Evolutionary conservation across 2,797 vertebrate genomes (phyloP), one percentile per base, ranked within the genome.

Genomic region (Syngnathus acus): DNA sequence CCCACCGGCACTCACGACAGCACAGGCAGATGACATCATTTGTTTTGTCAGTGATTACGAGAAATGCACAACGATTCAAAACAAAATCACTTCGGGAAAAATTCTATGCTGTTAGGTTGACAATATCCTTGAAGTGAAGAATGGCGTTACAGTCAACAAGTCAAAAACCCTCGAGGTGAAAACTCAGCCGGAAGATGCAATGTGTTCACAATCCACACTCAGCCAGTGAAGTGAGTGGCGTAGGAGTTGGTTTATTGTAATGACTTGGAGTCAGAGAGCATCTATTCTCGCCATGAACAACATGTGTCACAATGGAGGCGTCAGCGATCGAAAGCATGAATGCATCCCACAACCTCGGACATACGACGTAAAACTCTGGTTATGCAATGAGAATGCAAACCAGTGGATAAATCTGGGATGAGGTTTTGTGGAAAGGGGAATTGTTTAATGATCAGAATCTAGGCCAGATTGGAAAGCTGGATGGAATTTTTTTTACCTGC

Each of bases 261-360:
- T 72, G 45, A 47, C 4, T 13, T 72, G 72, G 70, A 80, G 67
- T 77, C 84, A 80, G 77, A 82, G 77, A 76, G 86, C 82, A 84
- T 83, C 84, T 89, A 87, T 90, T 90, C 86, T 87, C 32, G 80
- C 80, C 76, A 32, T 70, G 57, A 76, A 67, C 64, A 68, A 53
- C 82, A 86, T 87, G 90, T 88, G 88, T 90, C 88, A 89, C 76
- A 84, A 83, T 82, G 85, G 76, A 84, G 84, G 86, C 83, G 85
- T 83, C 73, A 76, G 80, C 77, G 78, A 83, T 87, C 71, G 77
- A 75, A 80, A 70, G 85, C 84, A 70, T 53, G 74, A 88, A 82
- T 65, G 47, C 86, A 81, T 74, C 91, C 90, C 86, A 90, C 90
- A 83, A 82, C 73, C 71, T 38, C 43, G 50, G 77, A 64, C 59